Evolutionary conservation across 2,113 vertebrate species (phyloP), one percentile per base, ranked within the genome.

Genomic region (Oreochromis aureus): DNA sequence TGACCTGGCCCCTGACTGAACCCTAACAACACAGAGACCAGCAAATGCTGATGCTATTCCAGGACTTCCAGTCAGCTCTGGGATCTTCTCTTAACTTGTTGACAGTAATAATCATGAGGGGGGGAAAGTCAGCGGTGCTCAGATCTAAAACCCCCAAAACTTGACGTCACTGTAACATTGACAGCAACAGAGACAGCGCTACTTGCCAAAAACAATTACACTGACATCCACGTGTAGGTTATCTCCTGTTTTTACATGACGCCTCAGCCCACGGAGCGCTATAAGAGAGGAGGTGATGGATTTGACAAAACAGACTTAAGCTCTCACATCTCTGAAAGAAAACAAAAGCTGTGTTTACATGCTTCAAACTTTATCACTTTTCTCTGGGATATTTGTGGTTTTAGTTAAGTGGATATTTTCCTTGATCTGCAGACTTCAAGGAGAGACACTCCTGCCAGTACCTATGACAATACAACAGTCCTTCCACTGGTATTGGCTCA

Each of bases 161-260:
- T 58, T 91, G 89, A 95, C 85, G 79, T 92, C 88, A 93, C 84
- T 27, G 84, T 41, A 86, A 89, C 82, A 24, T 86, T 48, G 87
- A 93, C 89, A 87, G 41, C 61, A n/a, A 22, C 73, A 51, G 87
- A 93, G 90, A 94, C 86, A 18, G 80, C 32, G 8, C 55, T 3
- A 18, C 36, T 89, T 89, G 92, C 92, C 93, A 94, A 91, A 90
- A 94, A 84, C 82, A 86, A 91, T 83, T 51, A 84, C 27, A 22
- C 82, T 79, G 85, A 93, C 83, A 85, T 80, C 69, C 46, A 83
- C 66, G 66, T 30, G n/a, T 81, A 89, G 89, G 91, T 93, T 92
- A 92, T 94, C 92, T 81, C 61, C 71, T 89, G 83, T 87, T 93
- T 84, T 54, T 53, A 82, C 76, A 80, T 48, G 63, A 84, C 24